Evolutionary conservation across 2,797 vertebrate genomes (phyloP), one percentile per base, ranked within the genome.

Genomic region (Neostethus bicornis): DNA sequence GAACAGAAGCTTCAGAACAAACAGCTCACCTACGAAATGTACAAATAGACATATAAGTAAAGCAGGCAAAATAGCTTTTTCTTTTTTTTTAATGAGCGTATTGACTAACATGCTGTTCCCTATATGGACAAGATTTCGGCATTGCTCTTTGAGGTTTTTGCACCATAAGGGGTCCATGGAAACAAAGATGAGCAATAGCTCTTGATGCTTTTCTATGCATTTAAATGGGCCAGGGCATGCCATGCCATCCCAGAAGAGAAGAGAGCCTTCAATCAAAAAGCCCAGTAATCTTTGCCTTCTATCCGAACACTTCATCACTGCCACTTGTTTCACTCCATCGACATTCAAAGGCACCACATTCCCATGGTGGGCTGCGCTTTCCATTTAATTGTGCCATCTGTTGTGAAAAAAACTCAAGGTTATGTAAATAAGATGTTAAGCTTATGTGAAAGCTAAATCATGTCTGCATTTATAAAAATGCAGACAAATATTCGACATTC

Each of bases 371-470:
- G 28, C 69, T 55, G 55, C 75, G 67, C 75, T 83, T 87, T 66
- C 69, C 55, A 64, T 85, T 90, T 89, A 90, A 90, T 89, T 88
- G 81, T 83, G 82, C 85, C 87, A 89, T 91, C 83, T 91, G 87
- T 81, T 45, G 44, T 55, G 32, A 66, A 58, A 64, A 77, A 75
- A 70, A 71, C 31, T 62, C 75, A 90, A 89, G 84, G 85, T 88
- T 90, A 89, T 80, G 73, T 66, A 84, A 85, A 87, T 84, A 82
- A 61, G 66, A 79, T 35, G 66, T 44, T 52, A 9, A 35, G 42
- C 56, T 63, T 41, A 55, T 55, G 52, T 34, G 39, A 44, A 77
- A 50, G 46, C 53, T 50, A 68, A 72, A 61, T 55, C 32, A 28
- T 39, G 57, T 71, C 46, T 51, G 47, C 31, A 34, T 70, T 67